These are phyloP conservation scores for Eulimnadia texana DNA, from an alignment of 1,140 invertebrate species.

Conservation along the genomic window DNA sequence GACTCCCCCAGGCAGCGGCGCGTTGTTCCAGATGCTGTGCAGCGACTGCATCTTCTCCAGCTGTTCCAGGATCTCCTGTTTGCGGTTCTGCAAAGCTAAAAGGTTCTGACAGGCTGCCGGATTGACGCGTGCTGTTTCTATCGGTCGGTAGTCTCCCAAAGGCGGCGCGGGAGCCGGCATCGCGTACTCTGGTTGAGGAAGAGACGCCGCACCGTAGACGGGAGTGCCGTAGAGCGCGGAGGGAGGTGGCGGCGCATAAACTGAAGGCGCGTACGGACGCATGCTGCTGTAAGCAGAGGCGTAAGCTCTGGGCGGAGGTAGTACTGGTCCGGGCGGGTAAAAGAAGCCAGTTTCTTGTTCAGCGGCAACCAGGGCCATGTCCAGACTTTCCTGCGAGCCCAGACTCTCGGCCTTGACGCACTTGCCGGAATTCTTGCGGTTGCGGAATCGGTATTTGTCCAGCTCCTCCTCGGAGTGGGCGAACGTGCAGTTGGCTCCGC, in stretches of 20 bases:
- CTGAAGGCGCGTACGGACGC: conserved; percentile 1
- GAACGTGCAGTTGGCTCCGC: conserved; percentile 76
- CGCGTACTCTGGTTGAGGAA: conserved; percentile 23
- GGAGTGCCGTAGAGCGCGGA: background rate
- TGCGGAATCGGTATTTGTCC: conserved; percentile 45
- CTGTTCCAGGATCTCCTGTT: conserved; percentile 48
- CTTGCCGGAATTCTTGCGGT: conserved; percentile 16
- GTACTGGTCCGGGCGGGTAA: too few relatives aligned
- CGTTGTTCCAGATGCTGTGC: background rate
- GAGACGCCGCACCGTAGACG: conserved; percentile 12
- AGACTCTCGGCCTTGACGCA: conserved; percentile 5
- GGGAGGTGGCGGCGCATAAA: conserved; percentile 7
- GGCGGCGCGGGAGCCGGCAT: conserved; percentile 18
- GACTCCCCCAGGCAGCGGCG: background rate
- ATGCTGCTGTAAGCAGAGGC: background rate
- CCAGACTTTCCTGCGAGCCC: conserved; percentile 15
- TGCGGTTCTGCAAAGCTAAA: conserved; percentile 45
- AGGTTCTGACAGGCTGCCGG: conserved; percentile 37
- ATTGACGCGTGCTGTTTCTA: conserved; percentile 20
- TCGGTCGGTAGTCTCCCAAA: conserved; percentile 21
- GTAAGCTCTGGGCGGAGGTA: background rate
- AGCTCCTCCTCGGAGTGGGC: conserved; percentile 82
- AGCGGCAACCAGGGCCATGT: conserved; percentile 1
- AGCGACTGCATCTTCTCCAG: conserved; percentile 39
- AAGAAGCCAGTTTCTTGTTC: too few relatives aligned